Evolutionary conservation across 2,797 vertebrate species (phyloP), one percentile per base, ranked within the genome.

Genomic region (Hippopotamyrus pictus): DNA sequence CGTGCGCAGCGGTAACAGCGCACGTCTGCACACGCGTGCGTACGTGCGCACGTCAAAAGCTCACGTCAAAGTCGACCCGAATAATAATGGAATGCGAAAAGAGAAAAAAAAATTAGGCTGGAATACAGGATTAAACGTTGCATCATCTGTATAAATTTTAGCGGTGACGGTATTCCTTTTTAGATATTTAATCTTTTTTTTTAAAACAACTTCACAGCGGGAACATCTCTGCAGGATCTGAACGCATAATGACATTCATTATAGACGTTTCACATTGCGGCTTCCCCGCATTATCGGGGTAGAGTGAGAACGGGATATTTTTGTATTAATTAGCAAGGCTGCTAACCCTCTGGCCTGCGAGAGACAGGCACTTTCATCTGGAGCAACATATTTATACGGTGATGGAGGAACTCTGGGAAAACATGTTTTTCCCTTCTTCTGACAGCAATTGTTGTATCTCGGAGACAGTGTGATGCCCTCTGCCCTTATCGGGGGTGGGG

Each of bases 191-290:
- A 62, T 22, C 54, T 29, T 46, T 89, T 62, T 62, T n/a, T 44
- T 44, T 51, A 3, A 54, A 86, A 29, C 5, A 44, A 59, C 85
- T 79, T 33, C 76, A 62, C 59, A 65, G 29, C 57, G 6, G 46
- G 85, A 89, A 85, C 50, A 29, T 46, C 25, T 89, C 44, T 7
- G 29, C 11, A 19, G 48, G 59, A 41, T 79, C 9, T 84, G 53
- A 88, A 83, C 14, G 86, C n/a, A 83, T 83, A 84, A 88, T 90
- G 54, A 50, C 50, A 53, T 88, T 83, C 53, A 83, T 84, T 88
- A 57, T 44, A 90, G 86, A 65, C 53, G 82, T 62, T 90, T 88
- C 86, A 88, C 54, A 90, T 84, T 83, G 17, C 19, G 22, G 69
- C 44, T 83, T 17, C 41, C 73, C 87, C 17, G 33, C 76, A 88